Evolutionary conservation across 2,888 invertebrate species (phyloP), one percentile per base, ranked within the genome.

Genomic region (Meiosimyza platycephala): DNA sequence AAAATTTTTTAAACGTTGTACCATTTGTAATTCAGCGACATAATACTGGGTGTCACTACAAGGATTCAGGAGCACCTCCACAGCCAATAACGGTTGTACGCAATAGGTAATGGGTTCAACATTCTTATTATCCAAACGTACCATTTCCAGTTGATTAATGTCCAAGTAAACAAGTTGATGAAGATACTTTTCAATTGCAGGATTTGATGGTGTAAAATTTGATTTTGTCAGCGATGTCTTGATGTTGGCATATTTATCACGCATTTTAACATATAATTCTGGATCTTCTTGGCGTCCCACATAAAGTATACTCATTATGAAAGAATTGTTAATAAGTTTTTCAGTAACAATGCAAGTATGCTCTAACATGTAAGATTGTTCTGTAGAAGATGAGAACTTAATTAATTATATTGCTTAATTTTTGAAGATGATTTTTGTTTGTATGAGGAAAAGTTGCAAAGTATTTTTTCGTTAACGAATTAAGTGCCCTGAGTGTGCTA

Each of bases 41-140:
- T 96, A 90, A 64, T 93, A 91, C 66, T 93, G 90, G 40, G 95
- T 92, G 78, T 96, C 94, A 71, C 93, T 93, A 80, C 95, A 94
- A 0, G 97, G 96, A 86, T 95, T 94, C 0, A 94, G 88, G 57
- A 96, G 89, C 51, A 97, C 93, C 87, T 96, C 94, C 54, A 97
- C 91, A 40, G 95, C 93, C 74, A 97, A 88, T 81, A 97, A 88
- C 5, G 95, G 93, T 85, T 95, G 95, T 64, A 95, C 87, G 80
- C 93, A 92, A 82, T 92, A 92, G 0, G 93, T 92, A 11, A 94
- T 91, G 1, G 92, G 89, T 81, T 93, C 89, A 77, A 89, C 89
- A 52, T 89, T 84, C 15, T 90, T 89, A 0, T 90, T 89, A 76
- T 92, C 91, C 74, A 92, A 87, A 78, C 80, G 76, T 5, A 82